phyloP scores from a whole-genome alignment of 2,888 invertebrate genomes.

The Sinelater perroti region DNA sequence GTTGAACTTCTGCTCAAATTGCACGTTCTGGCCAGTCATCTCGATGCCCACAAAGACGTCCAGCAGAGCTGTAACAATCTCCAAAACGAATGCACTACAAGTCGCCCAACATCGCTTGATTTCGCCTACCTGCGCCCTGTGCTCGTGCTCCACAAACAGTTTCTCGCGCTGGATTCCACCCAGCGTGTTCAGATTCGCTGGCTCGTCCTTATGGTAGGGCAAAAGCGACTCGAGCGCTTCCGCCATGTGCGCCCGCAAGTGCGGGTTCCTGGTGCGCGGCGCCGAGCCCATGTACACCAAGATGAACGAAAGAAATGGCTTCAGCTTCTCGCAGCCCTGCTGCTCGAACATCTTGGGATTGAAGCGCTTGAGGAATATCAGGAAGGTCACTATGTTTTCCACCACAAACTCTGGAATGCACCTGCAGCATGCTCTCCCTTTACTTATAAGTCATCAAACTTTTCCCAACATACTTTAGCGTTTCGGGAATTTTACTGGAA shows the following conservation, averaged over 20 bases:
- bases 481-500: conserved; percentile 70
- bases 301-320: conserved; percentile 79
- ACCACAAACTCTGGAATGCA: conserved; percentile 91
- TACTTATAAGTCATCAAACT: no score
- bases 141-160: conserved; percentile 80
- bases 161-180: conserved; percentile 72
- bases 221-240: conserved; percentile 88
- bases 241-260: conserved; percentile 88
- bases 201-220: conserved; percentile 73
- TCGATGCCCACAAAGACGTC: conserved; percentile 97
- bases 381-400: conserved; percentile 85
- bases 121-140: conserved; percentile 69
- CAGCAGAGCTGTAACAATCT: conserved; percentile 82
- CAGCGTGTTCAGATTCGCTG: conserved; percentile 57
- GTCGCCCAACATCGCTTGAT: background rate
- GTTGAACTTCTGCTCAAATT: conserved; percentile 97
- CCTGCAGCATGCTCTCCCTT: conserved; percentile 61
- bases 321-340: conserved; percentile 69
- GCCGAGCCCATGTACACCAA: conserved; percentile 90
- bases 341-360: conserved; percentile 71
- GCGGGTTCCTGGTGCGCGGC: conserved; percentile 81
- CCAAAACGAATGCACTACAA: conserved; percentile 30
- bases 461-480: conserved; percentile 67
- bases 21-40: conserved; percentile 95
- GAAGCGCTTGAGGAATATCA: conserved; percentile 78